phyloP scores from a whole-genome alignment of 2,797 vertebrate genomes.

The Malurus splendens region DNA sequence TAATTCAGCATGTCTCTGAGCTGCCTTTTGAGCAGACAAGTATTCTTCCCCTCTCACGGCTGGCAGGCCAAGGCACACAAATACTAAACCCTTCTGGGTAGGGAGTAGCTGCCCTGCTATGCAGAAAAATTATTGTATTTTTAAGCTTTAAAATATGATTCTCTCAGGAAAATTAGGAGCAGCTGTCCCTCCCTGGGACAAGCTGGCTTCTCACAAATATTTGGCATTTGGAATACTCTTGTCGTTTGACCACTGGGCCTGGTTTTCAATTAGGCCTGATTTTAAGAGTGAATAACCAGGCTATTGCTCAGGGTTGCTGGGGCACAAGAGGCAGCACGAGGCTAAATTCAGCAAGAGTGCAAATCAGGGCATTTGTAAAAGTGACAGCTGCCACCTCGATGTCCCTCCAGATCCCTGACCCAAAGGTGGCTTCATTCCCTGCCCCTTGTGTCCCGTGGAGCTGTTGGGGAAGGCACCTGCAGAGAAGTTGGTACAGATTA shows the following conservation, averaged over 20 bases:
- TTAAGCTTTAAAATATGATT: constrained; percentile 57
- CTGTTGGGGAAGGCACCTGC: not conserved
- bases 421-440: not conserved
- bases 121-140: constrained; percentile 62
- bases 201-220: constrained; percentile 49
- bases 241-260: constrained; percentile 40
- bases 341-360: not conserved
- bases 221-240: constrained; percentile 46
- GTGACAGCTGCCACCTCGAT: not conserved
- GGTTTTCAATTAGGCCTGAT: constrained; percentile 36
- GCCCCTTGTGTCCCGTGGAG: not conserved
- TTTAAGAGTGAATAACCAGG: constrained; percentile 12
- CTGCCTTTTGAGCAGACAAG: constrained; percentile 20
- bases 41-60: constrained; percentile 31
- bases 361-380: not conserved
- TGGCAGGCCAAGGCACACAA: constrained; percentile 53
- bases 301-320: not conserved
- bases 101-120: constrained; percentile 51
- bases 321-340: not conserved
- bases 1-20: constrained; percentile 14
- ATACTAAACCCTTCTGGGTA: constrained; percentile 59
- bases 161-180: constrained; percentile 54
- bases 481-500: not conserved
- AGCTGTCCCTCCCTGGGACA: constrained; percentile 57
- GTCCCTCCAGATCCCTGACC: not conserved